Evolutionary conservation across 2,797 vertebrate genomes (phyloP), one percentile per base, ranked within the genome.

Genomic region (Nasua narica): DNA sequence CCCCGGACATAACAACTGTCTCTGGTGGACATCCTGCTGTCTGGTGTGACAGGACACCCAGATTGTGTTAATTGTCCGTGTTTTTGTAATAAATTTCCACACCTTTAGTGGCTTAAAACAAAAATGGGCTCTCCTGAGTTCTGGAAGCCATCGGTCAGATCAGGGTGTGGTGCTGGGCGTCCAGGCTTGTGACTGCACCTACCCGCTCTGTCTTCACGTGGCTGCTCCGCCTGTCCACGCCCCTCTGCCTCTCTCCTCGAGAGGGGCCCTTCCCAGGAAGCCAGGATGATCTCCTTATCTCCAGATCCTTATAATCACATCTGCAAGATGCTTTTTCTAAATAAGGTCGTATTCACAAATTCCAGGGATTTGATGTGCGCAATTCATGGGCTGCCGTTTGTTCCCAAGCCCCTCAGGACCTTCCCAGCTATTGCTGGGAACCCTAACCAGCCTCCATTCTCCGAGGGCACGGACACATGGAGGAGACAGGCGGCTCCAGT

Each of bases 151-250:
- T 77, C 32, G 29, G 35, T 54, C 54, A 37, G 78, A 32, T 16
- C 16, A 3, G 5, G 7, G 67, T 4, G 3, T 4, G 3, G 56
- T 4, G 54, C 15, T 37, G 5, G 3, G 54, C 40, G 40, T 40
- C 15, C 5, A 0, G 1, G 54, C 65, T 40, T 4, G 2, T 3
- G n/a, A 67, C 43, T 16, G 54, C 19, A 14, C 5, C 21, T 62
- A n/a, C 12, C 21, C 3, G 2, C 43, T 15, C 27, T 9, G 3
- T 56, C 60, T 48, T 12, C 72, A 23, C 60, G 0, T 13, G 12
- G 21, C 70, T 15, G 46, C 70, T 29, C 46, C 0, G 15, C 4
- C 27, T 32, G 7, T 1, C 27, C 16, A 27, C 7, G 4, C 32
- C 7, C 6, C 69, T 58, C 83, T 2, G 19, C 14, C 72, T 40